These are phyloP conservation scores for Proteles cristata DNA, from an alignment of 2,113 vertebrate genomes.

Conservation along the genomic window DNA sequence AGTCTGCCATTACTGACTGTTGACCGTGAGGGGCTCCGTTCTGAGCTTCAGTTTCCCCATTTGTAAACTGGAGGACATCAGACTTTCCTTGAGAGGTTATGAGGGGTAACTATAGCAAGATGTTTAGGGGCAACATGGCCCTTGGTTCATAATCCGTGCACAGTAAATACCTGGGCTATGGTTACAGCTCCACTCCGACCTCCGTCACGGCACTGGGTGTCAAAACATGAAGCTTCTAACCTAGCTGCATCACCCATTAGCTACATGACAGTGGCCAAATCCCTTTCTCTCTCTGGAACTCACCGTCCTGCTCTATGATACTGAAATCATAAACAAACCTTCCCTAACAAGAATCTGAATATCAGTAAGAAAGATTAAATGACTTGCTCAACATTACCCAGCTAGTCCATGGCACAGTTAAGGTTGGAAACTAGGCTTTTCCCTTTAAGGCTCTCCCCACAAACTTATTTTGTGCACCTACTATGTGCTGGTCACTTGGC, in stretches of 20 bases:
- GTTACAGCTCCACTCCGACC: too few species aligned
- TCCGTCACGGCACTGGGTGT: neutral
- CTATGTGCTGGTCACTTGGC: neutral
- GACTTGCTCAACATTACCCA: neutral
- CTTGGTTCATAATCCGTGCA: neutral
- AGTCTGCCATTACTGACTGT: neutral
- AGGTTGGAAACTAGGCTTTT: neutral
- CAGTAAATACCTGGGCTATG: neutral
- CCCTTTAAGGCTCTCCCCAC: neutral
- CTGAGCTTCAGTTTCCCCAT: neutral
- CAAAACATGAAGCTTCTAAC: neutral
- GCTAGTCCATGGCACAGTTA: neutral
- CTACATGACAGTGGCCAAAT: neutral
- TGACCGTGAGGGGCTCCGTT: neutral
- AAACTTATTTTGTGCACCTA: neutral
- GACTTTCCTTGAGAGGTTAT: neutral
- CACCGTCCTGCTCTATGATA: neutral
- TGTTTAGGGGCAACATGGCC: neutral
- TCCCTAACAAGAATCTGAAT: neutral
- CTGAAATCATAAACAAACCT: slow-evolving; percentile 11
- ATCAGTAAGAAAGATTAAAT: neutral
- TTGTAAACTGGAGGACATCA: neutral
- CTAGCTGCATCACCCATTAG: neutral
- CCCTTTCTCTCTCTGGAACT: neutral
- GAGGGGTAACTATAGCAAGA: neutral